These are phyloP conservation scores for Mobula hypostoma DNA, from an alignment of 2,113 vertebrate species.

Conservation along the genomic window DNA sequence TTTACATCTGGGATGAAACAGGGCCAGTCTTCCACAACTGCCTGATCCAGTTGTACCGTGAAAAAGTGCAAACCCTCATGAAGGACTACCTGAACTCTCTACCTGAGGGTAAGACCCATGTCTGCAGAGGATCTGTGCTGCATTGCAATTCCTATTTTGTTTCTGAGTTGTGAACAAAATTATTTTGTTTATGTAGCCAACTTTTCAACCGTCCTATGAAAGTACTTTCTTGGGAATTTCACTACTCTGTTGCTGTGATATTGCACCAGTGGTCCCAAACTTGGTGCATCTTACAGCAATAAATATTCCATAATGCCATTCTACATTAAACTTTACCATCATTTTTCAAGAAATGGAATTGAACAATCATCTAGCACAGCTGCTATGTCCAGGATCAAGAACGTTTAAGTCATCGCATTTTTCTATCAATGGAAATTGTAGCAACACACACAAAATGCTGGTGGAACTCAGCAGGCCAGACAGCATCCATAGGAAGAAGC, in stretches of 20 bases:
- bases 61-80: conserved; percentile 89
- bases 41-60: conserved; percentile 88
- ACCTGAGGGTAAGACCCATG: conserved; percentile 65
- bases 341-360: background rate
- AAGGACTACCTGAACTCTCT: conserved; percentile 82
- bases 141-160: no score
- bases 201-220: background rate
- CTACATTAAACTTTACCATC: background rate
- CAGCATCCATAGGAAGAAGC: no score
- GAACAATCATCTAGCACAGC: background rate
- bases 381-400: background rate
- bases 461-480: no score
- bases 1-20: conserved; percentile 80
- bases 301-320: background rate
- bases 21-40: conserved; percentile 86
- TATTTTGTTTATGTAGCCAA: background rate
- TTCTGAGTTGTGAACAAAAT: background rate
- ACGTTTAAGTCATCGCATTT: background rate
- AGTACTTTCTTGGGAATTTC: background rate
- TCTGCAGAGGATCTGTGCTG: background rate
- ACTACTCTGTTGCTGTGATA: background rate
- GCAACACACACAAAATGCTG: no score
- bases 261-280: background rate
- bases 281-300: background rate
- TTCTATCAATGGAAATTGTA: background rate